Evolutionary conservation across 2,888 invertebrate species (phyloP), one percentile per base, ranked within the genome.

Genomic region (Lochmaea capreae): DNA sequence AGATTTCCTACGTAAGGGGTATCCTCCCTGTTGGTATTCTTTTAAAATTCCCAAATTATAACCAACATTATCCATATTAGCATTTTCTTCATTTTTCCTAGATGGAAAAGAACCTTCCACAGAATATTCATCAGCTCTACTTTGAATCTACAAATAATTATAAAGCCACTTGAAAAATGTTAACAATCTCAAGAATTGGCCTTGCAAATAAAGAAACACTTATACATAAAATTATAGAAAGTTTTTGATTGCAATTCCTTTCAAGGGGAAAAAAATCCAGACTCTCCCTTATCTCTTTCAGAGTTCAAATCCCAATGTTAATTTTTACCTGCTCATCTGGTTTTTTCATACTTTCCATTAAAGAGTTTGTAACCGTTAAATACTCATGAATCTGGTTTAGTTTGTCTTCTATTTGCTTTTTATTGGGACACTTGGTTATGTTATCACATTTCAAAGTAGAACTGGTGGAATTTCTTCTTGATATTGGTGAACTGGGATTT

Each of bases 321-420:
- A 49, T 49, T 49, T 49, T 49, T 87, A 93, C 93, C 88, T 92
- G 92, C 86, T 93, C 93, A 81, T 91, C 92, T 46, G 84, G 82
- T 12, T 91, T 91, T 80, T 91, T 90, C 88, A 93, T 90, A 54
- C 91, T 92, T 71, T 92, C 91, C 85, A 93, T 93, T 77, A 93
- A 89, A 1, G 91, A 90, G 39, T 92, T 90, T 6, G 93, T 93
- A 52, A 93, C 91, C 82, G 91, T 89, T 76, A 93, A 92, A 83
- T 93, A 93, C 83, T 93, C 93, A 65, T 92, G 87, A 77, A 94
- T 93, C 86, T 93, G 93, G 74, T 91, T 91, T 18, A 94, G 87
- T 65, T 93, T 90, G 46, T 91, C 90, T 82, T 93, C 92, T 57
- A 94, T 92, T 68, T 93, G 91, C 26, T 90, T 90, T 67, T 92